Conservation (phyloP, 2,888 invertebrate genomes). For the Eupeodes latifasciatus region DNA sequence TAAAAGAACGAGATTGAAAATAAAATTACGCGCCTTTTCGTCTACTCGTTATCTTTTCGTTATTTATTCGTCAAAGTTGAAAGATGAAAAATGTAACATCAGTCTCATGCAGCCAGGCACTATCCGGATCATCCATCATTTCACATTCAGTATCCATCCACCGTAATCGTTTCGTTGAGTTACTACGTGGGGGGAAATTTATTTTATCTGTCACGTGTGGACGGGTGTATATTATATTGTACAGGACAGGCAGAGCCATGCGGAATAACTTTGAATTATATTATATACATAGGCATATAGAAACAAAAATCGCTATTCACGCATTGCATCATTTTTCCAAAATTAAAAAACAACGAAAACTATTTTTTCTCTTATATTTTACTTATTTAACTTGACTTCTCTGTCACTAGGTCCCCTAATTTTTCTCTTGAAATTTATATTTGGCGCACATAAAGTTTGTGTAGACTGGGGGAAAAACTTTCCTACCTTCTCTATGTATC, state of each 20-base stretch:
- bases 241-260: background rate
- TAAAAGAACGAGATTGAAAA: background rate
- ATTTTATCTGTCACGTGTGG: constrained; percentile 15
- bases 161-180: too few species aligned
- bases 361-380: background rate
- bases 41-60: background rate
- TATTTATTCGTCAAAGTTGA: too few species aligned
- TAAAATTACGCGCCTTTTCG: constrained; percentile 36
- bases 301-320: constrained; percentile 7
- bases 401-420: constrained; percentile 19
- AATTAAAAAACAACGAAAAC: background rate
- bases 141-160: too few species aligned
- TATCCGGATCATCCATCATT: too few species aligned
- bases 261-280: background rate
- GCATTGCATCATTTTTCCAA: constrained; percentile 37
- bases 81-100: background rate
- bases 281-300: background rate
- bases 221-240: background rate
- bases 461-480: constrained; percentile 21
- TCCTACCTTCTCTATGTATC: background rate
- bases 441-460: constrained; percentile 17
- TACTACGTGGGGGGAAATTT: background rate
- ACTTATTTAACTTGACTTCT: background rate
- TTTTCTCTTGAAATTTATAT: constrained; percentile 4
- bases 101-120: background rate